Evolutionary conservation across 1,140 invertebrate species (phyloP).

Genomic region (Hormaphis cornu): DNA sequence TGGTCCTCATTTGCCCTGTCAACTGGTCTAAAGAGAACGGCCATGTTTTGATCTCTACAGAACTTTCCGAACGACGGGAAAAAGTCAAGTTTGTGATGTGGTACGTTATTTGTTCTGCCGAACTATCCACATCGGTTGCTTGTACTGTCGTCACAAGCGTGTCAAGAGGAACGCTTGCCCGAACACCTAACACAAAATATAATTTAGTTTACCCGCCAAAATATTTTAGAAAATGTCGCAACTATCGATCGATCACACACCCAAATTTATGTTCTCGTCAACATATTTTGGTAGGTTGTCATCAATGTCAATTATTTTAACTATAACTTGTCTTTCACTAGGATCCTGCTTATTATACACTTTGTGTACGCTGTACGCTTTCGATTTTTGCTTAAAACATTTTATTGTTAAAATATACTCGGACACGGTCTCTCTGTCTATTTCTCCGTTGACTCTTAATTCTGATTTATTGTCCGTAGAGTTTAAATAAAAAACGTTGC

Average conservation of each 20-base stretch:
- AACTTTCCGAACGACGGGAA: constrained; percentile 33
- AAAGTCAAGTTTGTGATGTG: constrained; percentile 45
- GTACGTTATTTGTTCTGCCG: constrained; percentile 55
- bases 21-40: constrained; percentile 51
- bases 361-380: constrained; percentile 45
- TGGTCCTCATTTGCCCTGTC: constrained; percentile 60
- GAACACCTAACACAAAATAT: constrained; percentile 46
- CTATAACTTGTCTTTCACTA: constrained; percentile 56
- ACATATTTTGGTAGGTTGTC: constrained; percentile 62
- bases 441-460: constrained; percentile 50
- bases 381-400: constrained; percentile 53
- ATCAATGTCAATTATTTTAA: constrained; percentile 60
- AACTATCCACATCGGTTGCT: constrained; percentile 58
- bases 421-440: constrained; percentile 57
- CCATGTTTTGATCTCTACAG: background rate
- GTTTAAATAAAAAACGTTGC: constrained; percentile 53
- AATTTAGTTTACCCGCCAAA: background rate
- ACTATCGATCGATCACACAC: constrained; percentile 35
- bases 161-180: constrained; percentile 64
- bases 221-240: background rate
- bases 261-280: constrained; percentile 56
- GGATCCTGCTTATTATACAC: constrained; percentile 57
- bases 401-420: constrained; percentile 57
- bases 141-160: constrained; percentile 56
- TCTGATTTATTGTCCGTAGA: constrained; percentile 56